Conservation (phyloP, 2,113 vertebrate genomes). For the Raphicerus campestris region DNA sequence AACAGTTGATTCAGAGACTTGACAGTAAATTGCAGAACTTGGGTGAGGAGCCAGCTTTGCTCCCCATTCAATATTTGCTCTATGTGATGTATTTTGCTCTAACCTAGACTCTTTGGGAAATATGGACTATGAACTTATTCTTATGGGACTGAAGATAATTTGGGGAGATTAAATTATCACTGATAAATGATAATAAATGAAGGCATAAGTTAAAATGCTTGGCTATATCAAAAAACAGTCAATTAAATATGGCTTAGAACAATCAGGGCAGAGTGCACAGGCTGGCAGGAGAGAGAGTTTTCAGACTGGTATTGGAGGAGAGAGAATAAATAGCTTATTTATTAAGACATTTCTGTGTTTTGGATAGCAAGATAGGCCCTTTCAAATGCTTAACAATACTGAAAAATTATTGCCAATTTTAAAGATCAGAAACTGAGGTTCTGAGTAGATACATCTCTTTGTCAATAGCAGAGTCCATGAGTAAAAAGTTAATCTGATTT, state of each 20-base stretch:
- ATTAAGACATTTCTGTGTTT: neutral
- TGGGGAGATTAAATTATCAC: neutral
- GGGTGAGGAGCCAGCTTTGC: neutral
- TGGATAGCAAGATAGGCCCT: neutral
- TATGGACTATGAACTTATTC: no score
- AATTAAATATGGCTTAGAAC: neutral
- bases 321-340: neutral
- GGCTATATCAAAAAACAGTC: neutral
- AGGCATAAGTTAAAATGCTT: neutral
- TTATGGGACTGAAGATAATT: neutral
- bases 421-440: neutral
- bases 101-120: neutral
- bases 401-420: neutral
- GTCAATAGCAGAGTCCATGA: neutral
- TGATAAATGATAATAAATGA: neutral
- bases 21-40: neutral
- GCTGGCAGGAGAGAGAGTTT: neutral
- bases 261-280: neutral
- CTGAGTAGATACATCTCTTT: neutral
- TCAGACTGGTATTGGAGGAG: neutral
- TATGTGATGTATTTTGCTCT: fast-evolving
- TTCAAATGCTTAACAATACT: neutral
- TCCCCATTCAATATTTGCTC: neutral
- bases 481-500: neutral
- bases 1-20: neutral